Conservation (phyloP, 2,113 vertebrate species). For the Apeltes quadracus region DNA sequence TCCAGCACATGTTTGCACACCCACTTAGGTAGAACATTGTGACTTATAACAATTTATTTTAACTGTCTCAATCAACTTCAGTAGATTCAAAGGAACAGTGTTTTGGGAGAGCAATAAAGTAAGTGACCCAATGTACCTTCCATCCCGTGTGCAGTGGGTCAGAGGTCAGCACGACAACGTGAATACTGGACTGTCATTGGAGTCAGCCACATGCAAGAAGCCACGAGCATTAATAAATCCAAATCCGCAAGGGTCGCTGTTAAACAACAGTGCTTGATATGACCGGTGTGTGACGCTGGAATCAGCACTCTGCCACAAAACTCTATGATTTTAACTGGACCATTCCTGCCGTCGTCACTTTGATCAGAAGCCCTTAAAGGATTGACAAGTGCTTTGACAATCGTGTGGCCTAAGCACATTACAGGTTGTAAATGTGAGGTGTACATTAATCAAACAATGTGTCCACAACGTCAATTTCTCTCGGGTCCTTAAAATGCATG, state of each 20-base stretch:
- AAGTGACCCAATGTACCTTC: slow-evolving; percentile 5
- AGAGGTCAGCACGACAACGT: slow-evolving; percentile 13
- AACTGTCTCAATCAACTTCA: not conserved
- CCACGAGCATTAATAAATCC: not conserved
- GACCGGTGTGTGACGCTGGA: not conserved
- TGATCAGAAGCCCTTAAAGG: slow-evolving; percentile 19
- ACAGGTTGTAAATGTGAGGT: slow-evolving; percentile 2
- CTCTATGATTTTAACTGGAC: slow-evolving; percentile 7
- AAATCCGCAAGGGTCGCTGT: slow-evolving; percentile 37
- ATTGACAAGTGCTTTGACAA: slow-evolving; percentile 25
- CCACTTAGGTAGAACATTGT: slow-evolving; percentile 29
- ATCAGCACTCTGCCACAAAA: slow-evolving; percentile 20
- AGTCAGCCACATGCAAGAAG: slow-evolving; percentile 1
- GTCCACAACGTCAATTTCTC: slow-evolving; percentile 1
- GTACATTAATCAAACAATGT: slow-evolving; percentile 1
- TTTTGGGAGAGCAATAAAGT: not conserved
- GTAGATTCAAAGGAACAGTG: slow-evolving; percentile 14
- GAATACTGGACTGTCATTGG: not conserved
- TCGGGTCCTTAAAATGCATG: not conserved
- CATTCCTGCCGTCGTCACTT: slow-evolving; percentile 14
- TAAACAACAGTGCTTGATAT: slow-evolving; percentile 25
- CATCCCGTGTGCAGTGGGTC: not conserved
- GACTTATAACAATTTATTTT: slow-evolving; percentile 22
- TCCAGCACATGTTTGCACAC: slow-evolving; percentile 34
- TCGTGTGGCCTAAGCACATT: not conserved